phyloP scores from a whole-genome alignment of 2,113 vertebrate species.

The Anhinga rufa region DNA sequence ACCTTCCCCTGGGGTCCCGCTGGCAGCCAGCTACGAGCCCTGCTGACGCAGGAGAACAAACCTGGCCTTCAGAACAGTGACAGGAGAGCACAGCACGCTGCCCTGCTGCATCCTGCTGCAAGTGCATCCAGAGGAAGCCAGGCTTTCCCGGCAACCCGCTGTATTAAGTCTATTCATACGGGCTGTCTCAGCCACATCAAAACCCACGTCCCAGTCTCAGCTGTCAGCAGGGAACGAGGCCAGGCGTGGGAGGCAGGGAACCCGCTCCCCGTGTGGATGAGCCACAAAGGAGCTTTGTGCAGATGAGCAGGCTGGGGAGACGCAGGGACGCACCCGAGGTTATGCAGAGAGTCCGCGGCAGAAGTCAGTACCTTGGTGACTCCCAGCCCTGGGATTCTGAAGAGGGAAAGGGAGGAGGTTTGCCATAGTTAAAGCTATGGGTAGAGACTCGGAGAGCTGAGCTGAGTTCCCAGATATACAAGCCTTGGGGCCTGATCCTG shows the following conservation, averaged over 20 bases:
- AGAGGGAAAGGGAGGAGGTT: not conserved
- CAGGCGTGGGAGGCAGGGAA: not conserved
- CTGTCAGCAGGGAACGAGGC: not conserved
- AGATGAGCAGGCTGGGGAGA: not conserved
- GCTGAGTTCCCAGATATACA: not conserved
- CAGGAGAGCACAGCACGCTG: not conserved
- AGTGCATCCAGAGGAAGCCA: not conserved
- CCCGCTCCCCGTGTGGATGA: not conserved
- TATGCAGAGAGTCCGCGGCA: not conserved
- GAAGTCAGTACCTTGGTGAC: not conserved
- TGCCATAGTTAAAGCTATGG: not conserved
- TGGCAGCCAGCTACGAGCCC: not conserved
- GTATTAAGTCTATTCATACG: not conserved
- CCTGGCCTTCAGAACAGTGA: not conserved
- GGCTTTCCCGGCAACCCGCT: not conserved
- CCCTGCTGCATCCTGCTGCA: not conserved
- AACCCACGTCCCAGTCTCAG: not conserved
- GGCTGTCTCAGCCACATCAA: not conserved
- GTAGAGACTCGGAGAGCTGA: not conserved
- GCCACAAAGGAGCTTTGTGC: not conserved
- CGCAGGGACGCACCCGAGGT: not conserved
- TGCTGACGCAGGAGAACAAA: not conserved
- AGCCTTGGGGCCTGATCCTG: not conserved
- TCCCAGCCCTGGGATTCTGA: not conserved
- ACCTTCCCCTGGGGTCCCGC: not conserved